phyloP scores from a whole-genome alignment of 1,140 invertebrate species.

The Papilio dardanus region DNA sequence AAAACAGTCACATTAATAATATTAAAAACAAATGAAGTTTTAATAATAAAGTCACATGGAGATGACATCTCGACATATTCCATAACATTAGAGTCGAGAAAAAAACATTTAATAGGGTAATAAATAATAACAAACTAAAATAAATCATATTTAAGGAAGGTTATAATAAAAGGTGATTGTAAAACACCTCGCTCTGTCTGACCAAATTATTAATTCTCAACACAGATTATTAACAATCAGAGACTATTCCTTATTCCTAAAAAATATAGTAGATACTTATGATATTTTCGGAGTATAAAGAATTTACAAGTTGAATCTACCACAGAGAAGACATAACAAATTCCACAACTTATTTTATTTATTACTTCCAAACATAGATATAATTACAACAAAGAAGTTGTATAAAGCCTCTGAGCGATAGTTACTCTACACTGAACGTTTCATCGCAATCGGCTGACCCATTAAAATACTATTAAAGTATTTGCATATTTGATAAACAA shows the following conservation, averaged over 20 bases:
- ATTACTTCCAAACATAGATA: too few species aligned
- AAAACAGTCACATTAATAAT: not conserved
- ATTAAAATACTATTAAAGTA: conserved; percentile 72
- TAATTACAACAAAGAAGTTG: not conserved
- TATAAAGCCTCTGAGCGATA: not conserved
- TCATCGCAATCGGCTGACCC: conserved; percentile 59
- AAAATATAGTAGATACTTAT: not conserved
- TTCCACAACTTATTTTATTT: too few species aligned
- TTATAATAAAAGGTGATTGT: conserved; percentile 18
- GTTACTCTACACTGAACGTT: conserved; percentile 50
- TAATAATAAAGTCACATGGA: not conserved
- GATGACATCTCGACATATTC: not conserved
- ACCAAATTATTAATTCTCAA: conserved; percentile 3
- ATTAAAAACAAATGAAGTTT: not conserved
- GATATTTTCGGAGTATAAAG: not conserved
- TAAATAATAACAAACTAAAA: conserved; percentile 11
- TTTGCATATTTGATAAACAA: conserved; percentile 73
- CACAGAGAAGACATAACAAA: too few species aligned
- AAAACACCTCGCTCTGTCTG: conserved; percentile 11
- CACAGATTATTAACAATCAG: conserved; percentile 11
- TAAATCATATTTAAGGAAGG: conserved; percentile 32
- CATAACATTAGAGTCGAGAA: not conserved
- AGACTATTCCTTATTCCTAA: not conserved
- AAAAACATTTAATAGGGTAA: conserved; percentile 3
- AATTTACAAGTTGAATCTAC: too few species aligned